A percentile compares a stretch with the other conserved stretches of the same genome.
These are phyloP conservation scores for Troides helena DNA, from an alignment of 2,888 invertebrate genomes.

Conservation along the genomic window DNA sequence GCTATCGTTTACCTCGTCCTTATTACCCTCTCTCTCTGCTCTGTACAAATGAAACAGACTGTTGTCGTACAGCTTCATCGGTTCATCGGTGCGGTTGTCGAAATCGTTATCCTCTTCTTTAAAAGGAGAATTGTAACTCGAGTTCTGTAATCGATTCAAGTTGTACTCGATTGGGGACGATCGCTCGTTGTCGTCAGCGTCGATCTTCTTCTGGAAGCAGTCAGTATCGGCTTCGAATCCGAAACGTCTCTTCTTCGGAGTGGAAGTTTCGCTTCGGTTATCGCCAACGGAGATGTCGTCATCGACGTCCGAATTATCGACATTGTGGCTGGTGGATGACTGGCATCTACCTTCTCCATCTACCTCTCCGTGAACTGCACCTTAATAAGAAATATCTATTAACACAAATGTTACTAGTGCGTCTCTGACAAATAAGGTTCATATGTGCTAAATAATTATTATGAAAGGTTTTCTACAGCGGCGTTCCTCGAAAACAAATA, in stretches of 20 bases:
- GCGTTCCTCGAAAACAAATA: no score
- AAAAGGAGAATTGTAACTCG: slow-evolving; percentile 62
- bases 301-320: slow-evolving; percentile 60
- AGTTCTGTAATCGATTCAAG: slow-evolving; percentile 53
- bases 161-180: slow-evolving; percentile 59
- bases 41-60: slow-evolving; percentile 69
- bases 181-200: slow-evolving; percentile 45
- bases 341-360: slow-evolving; percentile 48
- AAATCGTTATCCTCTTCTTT: slow-evolving; percentile 68
- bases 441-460: no score
- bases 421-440: no score
- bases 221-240: slow-evolving; percentile 41
- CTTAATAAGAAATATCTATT: slow-evolving; percentile 42
- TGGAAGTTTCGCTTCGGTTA: slow-evolving; percentile 68
- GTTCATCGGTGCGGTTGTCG: slow-evolving; percentile 55
- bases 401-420: neutral
- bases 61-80: slow-evolving; percentile 64
- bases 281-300: slow-evolving; percentile 74
- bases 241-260: slow-evolving; percentile 49
- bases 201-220: slow-evolving; percentile 46
- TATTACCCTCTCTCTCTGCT: slow-evolving; percentile 55
- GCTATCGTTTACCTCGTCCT: slow-evolving; percentile 50
- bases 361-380: slow-evolving; percentile 48
- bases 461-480: no score
- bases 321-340: slow-evolving; percentile 51